Conservation (phyloP, 2,797 vertebrate species). For the Danio aesculapii region DNA sequence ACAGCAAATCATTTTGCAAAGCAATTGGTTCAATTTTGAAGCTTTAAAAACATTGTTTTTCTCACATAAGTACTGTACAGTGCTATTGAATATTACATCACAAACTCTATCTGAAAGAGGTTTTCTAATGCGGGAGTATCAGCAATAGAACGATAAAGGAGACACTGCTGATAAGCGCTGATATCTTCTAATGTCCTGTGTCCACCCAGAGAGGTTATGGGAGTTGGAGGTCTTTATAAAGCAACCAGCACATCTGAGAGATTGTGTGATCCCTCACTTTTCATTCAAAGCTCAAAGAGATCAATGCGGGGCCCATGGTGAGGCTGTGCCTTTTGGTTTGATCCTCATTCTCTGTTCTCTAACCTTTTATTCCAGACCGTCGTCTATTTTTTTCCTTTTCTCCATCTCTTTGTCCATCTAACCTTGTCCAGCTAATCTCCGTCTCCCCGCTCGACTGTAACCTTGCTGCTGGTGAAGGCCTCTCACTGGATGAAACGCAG, state of each 20-base stretch:
- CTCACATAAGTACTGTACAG: no score
- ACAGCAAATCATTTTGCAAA: no score
- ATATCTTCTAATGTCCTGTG: not conserved
- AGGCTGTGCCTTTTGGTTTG: slow-evolving; percentile 27
- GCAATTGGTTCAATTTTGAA: no score
- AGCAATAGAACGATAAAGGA: not conserved
- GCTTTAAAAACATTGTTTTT: no score
- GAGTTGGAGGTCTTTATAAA: not conserved
- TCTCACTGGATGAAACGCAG: slow-evolving; percentile 25
- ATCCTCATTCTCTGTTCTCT: slow-evolving; percentile 40
- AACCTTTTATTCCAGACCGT: slow-evolving; percentile 26
- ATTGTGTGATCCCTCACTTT: slow-evolving; percentile 38
- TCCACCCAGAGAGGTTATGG: not conserved
- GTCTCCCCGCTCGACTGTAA: not conserved
- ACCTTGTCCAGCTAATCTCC: slow-evolving; percentile 36
- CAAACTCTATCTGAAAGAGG: not conserved
- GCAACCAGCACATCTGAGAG: slow-evolving; percentile 40
- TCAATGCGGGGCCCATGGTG: slow-evolving; percentile 33
- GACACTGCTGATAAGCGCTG: not conserved
- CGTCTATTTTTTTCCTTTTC: not conserved
- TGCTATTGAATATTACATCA: not conserved
- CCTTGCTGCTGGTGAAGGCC: slow-evolving; percentile 35
- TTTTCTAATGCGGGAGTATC: not conserved
- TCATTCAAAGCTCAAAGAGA: slow-evolving; percentile 41
- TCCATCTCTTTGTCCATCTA: not conserved